phyloP scores from a whole-genome alignment of 2,113 vertebrate species.

The Myrmophylax atrothorax region DNA sequence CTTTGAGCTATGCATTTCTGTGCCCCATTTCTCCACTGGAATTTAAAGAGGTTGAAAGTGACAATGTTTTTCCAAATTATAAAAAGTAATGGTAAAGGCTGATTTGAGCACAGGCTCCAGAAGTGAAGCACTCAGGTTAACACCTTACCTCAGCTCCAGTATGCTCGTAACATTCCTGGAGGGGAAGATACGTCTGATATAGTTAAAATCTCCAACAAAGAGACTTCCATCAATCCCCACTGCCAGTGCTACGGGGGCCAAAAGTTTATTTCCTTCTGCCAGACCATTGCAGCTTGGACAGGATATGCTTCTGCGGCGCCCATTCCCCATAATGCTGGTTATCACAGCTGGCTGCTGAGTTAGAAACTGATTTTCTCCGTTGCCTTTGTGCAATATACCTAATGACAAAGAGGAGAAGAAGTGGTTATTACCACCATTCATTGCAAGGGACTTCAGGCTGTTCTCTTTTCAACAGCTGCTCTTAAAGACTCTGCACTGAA shows the following conservation, averaged over 20 bases:
- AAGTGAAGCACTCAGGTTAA: neutral
- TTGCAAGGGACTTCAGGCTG: neutral
- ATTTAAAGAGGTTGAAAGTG: constrained; percentile 52
- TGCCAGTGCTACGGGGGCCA: constrained; percentile 97
- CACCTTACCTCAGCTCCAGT: constrained; percentile 90
- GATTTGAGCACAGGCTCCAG: constrained; percentile 57
- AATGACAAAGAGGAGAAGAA: neutral
- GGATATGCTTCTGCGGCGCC: constrained; percentile 94
- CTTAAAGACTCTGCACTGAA: neutral
- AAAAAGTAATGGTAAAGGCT: constrained; percentile 63
- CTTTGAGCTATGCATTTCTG: constrained; percentile 62
- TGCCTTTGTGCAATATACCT: constrained; percentile 98
- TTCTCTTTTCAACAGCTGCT: neutral
- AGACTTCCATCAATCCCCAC: constrained; percentile 95
- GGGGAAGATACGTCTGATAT: constrained; percentile 93
- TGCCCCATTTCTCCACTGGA: constrained; percentile 72
- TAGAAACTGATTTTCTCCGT: constrained; percentile 95
- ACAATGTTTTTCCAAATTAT: constrained; percentile 65
- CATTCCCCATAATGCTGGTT: constrained; percentile 96
- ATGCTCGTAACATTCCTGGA: constrained; percentile 97
- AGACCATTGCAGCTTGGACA: constrained; percentile 98
- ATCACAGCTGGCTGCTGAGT: constrained; percentile 96
- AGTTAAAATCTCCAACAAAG: constrained; percentile 97
- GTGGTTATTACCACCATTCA: neutral
- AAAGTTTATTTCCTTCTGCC: constrained; percentile 96